Conservation (phyloP, 2,888 invertebrate genomes). For the Gisinianus flammeolus region DNA sequence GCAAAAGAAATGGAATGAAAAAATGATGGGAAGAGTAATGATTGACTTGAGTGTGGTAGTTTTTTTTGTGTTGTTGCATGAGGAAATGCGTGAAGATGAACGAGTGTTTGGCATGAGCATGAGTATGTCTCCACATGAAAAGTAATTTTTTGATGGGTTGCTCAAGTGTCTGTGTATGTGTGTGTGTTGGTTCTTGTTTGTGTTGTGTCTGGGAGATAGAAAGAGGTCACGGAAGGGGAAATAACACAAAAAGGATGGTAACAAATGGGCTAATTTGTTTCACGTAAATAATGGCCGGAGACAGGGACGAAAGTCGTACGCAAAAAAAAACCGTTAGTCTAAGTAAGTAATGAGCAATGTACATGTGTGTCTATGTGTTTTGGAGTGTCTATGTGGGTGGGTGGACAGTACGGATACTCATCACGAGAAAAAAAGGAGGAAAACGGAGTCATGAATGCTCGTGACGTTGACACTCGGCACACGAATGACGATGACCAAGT, state of each 20-base stretch:
- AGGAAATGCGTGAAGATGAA: background rate
- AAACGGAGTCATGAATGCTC: conserved; percentile 1
- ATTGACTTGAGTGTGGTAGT: no score
- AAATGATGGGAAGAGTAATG: no score
- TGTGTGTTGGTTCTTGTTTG: no score
- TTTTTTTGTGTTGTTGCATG: background rate
- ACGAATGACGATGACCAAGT: background rate
- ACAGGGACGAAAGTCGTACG: background rate
- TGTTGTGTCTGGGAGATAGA: no score
- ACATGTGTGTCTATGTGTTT: no score
- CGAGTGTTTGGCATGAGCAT: background rate
- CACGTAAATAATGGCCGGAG: conserved; percentile 30
- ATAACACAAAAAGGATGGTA: conserved; percentile 11
- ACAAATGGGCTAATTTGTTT: conserved; percentile 37
- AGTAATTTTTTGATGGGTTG: no score
- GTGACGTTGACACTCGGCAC: conserved; percentile 18
- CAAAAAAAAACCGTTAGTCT: background rate
- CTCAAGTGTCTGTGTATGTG: no score
- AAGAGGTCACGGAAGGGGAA: background rate
- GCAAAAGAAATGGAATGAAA: no score
- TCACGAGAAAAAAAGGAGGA: background rate
- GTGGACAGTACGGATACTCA: conserved; percentile 1
- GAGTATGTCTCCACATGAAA: background rate
- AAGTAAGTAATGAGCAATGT: conserved; percentile 16
- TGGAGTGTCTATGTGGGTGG: no score